Percentiles rank a stretch among this genome's conserved stretches.
Conservation (phyloP, 2,113 vertebrate genomes). For the Bettongia penicillata region DNA sequence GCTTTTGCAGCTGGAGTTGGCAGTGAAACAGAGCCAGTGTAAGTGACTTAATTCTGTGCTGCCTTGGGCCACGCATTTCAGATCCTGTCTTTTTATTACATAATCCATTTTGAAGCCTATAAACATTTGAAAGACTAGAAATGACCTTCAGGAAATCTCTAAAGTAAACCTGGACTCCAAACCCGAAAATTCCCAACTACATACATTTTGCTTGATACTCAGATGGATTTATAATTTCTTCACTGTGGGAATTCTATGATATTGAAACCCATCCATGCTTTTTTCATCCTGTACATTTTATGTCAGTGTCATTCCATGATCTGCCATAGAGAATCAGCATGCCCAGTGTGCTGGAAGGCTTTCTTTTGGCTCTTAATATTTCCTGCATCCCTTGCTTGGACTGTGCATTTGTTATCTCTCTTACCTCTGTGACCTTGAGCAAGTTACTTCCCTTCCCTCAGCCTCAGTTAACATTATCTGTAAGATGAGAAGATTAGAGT, state of each 20-base stretch:
- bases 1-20: conserved; percentile 60
- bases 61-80: conserved; percentile 62
- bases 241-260: background rate
- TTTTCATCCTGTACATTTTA: background rate
- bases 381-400: conserved; percentile 22
- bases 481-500: background rate
- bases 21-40: conserved; percentile 57
- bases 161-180: conserved; percentile 19
- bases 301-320: background rate
- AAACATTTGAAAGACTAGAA: conserved; percentile 35
- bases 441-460: conserved; percentile 30
- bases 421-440: conserved; percentile 8
- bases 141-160: conserved; percentile 64
- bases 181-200: background rate
- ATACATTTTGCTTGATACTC: background rate
- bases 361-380: background rate
- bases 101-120: conserved; percentile 51
- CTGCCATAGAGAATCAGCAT: background rate
- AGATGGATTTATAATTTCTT: background rate
- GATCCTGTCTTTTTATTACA: conserved; percentile 55
- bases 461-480: background rate
- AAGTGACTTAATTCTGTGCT: conserved; percentile 72
- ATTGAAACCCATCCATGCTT: background rate
- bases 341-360: background rate
- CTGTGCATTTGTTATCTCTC: background rate